These are phyloP conservation scores for Blastobasis adustella DNA, from an alignment of 2,888 invertebrate genomes.

Conservation along the genomic window DNA sequence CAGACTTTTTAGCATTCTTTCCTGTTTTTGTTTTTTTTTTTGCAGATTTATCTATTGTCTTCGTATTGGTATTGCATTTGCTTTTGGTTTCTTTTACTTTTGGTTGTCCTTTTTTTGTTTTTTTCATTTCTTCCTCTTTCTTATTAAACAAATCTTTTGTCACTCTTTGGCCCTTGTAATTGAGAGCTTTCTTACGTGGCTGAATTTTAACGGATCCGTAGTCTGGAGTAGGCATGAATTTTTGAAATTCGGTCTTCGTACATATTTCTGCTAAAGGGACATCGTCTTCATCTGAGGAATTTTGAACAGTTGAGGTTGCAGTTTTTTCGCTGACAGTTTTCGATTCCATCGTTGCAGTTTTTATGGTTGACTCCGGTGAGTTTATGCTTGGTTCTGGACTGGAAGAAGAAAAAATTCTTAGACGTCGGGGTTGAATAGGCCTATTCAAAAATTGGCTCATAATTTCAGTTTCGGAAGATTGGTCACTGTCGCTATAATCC, in stretches of 20 bases:
- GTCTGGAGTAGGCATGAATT: conserved; percentile 9
- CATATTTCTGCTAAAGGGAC: conserved; percentile 1
- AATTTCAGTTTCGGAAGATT: conserved; percentile 1
- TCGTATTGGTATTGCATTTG: not conserved
- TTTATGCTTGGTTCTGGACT: not conserved
- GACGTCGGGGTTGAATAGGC: not conserved
- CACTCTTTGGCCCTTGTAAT: conserved; percentile 8
- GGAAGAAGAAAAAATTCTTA: conserved; percentile 4
- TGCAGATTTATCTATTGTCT: not conserved
- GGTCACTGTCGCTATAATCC: conserved; percentile 1
- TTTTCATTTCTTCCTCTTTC: not conserved
- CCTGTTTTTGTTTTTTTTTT: not conserved
- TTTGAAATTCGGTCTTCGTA: conserved; percentile 4
- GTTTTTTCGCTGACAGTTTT: too few relatives aligned
- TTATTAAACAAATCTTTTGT: conserved; percentile 10
- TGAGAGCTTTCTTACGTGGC: conserved; percentile 7
- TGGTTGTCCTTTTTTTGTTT: not conserved
- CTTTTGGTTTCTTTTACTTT: not conserved
- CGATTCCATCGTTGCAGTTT: too few relatives aligned
- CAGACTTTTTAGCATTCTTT: not conserved
- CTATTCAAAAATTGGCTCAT: not conserved
- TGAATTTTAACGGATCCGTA: conserved; percentile 3
- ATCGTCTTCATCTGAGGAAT: conserved; percentile 1
- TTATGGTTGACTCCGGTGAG: not conserved
- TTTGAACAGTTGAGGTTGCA: too few relatives aligned